Conservation (phyloP, 2,113 vertebrate species). For the Artemisiospiza belli region DNA sequence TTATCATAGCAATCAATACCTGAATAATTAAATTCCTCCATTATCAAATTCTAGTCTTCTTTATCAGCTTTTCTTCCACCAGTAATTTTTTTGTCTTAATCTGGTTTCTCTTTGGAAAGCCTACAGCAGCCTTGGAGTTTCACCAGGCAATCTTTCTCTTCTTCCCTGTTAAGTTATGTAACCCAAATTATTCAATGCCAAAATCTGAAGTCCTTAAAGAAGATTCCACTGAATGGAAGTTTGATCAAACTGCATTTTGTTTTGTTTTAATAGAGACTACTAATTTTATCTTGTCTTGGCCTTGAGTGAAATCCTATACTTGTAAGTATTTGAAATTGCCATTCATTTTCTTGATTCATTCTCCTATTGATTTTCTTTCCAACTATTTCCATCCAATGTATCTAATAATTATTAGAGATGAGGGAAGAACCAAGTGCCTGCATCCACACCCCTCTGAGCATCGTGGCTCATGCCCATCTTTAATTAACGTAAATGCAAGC, state of each 20-base stretch:
- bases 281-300: conserved; percentile 37
- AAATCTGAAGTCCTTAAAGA: not conserved
- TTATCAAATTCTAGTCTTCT: conserved; percentile 61
- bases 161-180: not conserved
- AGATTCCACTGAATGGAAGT: not conserved
- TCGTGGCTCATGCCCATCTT: not conserved
- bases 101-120: conserved; percentile 16
- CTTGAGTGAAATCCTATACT: conserved; percentile 54
- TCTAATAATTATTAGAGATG: conserved; percentile 50
- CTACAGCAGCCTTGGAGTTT: not conserved
- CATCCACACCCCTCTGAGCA: not conserved
- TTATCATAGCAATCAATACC: conserved; percentile 59
- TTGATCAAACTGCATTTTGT: conserved; percentile 10
- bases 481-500: conserved; percentile 1
- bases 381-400: conserved; percentile 32
- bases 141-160: not conserved
- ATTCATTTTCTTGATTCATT: conserved; percentile 68
- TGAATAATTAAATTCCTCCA: conserved; percentile 56
- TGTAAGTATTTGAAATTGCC: conserved; percentile 49
- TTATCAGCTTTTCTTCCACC: conserved; percentile 43
- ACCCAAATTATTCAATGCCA: not conserved
- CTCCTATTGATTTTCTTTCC: conserved; percentile 58
- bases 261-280: conserved; percentile 46
- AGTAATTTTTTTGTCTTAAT: conserved; percentile 43
- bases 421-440: not conserved